These are phyloP conservation scores for Sipha maydis DNA, from an alignment of 2,888 invertebrate species.

Conservation along the genomic window DNA sequence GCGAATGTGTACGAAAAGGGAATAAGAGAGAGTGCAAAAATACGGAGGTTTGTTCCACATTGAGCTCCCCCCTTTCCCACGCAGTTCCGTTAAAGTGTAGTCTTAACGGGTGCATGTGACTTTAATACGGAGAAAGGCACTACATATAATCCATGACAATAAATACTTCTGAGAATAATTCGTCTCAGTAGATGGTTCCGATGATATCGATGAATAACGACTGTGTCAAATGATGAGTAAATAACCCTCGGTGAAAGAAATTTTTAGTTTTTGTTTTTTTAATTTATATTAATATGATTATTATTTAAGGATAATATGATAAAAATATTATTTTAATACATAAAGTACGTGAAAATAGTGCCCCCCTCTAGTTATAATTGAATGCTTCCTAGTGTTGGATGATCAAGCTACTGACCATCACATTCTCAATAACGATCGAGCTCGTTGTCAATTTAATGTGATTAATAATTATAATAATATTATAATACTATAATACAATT, in stretches of 20 bases:
- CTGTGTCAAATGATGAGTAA: conserved; percentile 27
- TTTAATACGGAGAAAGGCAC: neutral
- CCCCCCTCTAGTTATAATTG: no score
- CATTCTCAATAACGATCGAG: no score
- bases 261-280: neutral
- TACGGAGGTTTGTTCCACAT: conserved; percentile 22
- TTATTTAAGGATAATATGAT: no score
- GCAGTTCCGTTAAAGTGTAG: conserved; percentile 25
- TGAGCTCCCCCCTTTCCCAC: neutral
- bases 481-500: no score
- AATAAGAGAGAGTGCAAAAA: neutral
- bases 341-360: no score
- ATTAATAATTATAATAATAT: no score
- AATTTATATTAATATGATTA: no score
- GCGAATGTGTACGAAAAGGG: neutral
- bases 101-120: conserved; percentile 45
- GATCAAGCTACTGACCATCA: no score
- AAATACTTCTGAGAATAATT: conserved; percentile 37
- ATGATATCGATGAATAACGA: conserved; percentile 45
- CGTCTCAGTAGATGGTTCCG: conserved; percentile 40
- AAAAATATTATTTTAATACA: no score
- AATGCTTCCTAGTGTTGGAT: no score
- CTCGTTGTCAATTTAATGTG: no score
- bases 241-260: neutral
- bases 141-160: conserved; percentile 57